Percentiles rank a stretch among this genome's conserved stretches.
These are phyloP conservation scores for Dinocampus coccinellae DNA, from an alignment of 2,888 invertebrate species.

Conservation along the genomic window DNA sequence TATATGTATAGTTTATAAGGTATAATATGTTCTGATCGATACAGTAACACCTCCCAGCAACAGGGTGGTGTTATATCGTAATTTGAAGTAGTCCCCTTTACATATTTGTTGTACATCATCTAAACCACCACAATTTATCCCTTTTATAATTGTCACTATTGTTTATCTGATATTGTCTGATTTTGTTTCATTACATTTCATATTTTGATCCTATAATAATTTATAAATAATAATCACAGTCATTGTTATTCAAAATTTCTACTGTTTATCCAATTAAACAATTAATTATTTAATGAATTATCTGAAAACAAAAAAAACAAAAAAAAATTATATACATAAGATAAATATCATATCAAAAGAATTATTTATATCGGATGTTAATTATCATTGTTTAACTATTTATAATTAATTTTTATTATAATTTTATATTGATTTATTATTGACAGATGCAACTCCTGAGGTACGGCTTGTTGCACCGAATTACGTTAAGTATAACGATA, in stretches of 20 bases:
- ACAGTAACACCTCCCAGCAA: slow-evolving; percentile 65
- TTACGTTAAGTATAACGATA: slow-evolving; percentile 80
- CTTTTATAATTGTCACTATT: background rate
- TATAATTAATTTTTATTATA: too few species aligned
- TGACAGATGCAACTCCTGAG: slow-evolving; percentile 48
- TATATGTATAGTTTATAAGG: slow-evolving; percentile 25
- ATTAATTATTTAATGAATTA: too few species aligned
- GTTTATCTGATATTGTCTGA: background rate
- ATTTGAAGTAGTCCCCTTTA: background rate
- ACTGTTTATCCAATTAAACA: too few species aligned
- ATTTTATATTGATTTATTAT: background rate
- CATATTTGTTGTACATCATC: background rate
- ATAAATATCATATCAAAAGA: too few species aligned
- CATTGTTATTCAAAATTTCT: too few species aligned
- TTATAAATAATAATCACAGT: too few species aligned
- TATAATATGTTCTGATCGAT: slow-evolving; percentile 60
- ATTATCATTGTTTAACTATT: too few species aligned
- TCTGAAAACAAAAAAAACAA: too few species aligned
- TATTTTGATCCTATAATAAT: background rate
- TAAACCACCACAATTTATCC: background rate
- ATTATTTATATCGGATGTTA: too few species aligned
- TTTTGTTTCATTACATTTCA: background rate
- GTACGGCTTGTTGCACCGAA: slow-evolving; percentile 79
- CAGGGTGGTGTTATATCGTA: slow-evolving; percentile 53
- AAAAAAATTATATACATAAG: too few species aligned